Evolutionary conservation across 2,888 invertebrate species (phyloP), one percentile per base, ranked within the genome.

Genomic region (Coronaproctus castanopsis): DNA sequence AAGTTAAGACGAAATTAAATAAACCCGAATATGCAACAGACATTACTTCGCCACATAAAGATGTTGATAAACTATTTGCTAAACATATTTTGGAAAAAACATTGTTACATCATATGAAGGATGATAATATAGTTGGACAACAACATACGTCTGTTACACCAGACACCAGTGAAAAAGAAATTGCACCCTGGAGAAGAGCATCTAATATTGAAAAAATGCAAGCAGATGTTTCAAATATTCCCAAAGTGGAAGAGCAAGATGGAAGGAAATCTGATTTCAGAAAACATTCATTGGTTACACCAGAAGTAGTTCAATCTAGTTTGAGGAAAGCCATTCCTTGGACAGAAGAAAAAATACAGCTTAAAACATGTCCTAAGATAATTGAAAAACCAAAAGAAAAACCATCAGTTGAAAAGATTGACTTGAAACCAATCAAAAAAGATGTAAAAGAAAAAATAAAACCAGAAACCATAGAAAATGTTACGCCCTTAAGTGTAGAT

Each of bases 101-200:
- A 1, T 51, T 59, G n/a, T 24, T 49, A 57, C 23, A 57, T 23
- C 24, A 55, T 1, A 59, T 59, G 56, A 56, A 63, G 54, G 55
- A 62, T 24, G 60, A 62, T 20, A 57, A 21, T 48, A n/a, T n/a
- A n/a, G n/a, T n/a, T n/a, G n/a, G n/a, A n/a, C n/a, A n/a, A n/a
- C n/a, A n/a, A n/a, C n/a, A n/a, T 19, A 22, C 57, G 53, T 48
- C 59, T 14, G 21, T 57, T 58, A 57, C 10, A 2, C 1, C 3
- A 21, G 53, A 64, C 75, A 78, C 65, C 80, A 80, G 1, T 75
- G 81, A 0, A 80, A 78, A 65, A 73, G n/a, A n/a, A n/a, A n/a
- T n/a, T n/a, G n/a, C n/a, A n/a, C n/a, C n/a, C n/a, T n/a, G n/a
- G n/a, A n/a, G n/a, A n/a, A n/a, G n/a, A n/a, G n/a, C n/a, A n/a